Base-by-base conservation (phyloP, 2,113 vertebrate species). In the Oncorhynchus gorbuscha region DNA sequence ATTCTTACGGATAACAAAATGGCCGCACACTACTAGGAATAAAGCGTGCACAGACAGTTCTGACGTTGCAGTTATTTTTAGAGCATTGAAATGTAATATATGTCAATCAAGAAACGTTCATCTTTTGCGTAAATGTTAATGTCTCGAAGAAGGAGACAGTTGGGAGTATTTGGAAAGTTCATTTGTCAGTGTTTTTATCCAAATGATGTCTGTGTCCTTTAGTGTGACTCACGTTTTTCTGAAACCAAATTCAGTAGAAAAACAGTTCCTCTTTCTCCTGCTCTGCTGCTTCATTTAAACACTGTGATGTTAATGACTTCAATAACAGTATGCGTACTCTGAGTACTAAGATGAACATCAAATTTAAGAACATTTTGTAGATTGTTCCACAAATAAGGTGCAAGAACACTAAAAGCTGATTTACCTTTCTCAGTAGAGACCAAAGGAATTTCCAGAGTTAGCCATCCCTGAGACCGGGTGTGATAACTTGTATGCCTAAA, bases 51-150 rank as follows among this genome's bases (percentile, higher is more conserved):
- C 18, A 24, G 59, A 22, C 18, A 62, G 39, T 66, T 65, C 49
- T 67, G 18, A 22, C 58, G 51, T 13, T 3, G 9, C 28, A 26
- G 12, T 20, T 67, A 74, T 71, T 71, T 72, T 48, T 69, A 64
- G 74, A 73, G 65, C 69, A 55, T 30, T 68, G 28, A 76, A 76
- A 89, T 71, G 5, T 84, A 81, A 83, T 79, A 78, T 71, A 75
- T 82, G 91, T 84, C 84, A 88, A 81, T 87, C 80, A 84, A 62
- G 75, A 85, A 79, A 81, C 65, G 83, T 80, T 91, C 84, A 91
- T 88, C 89, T 92, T 92, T 91, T 67, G 75, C 71, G 72, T 78
- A 88, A 92, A 92, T 91, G 88, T 83, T 89, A 87, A 82, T 71
- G 78, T 72, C 28, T 81, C 65, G 83, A 69, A 81, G 28, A 86